A percentile compares a stretch with the other conserved stretches of the same genome.
Conservation (phyloP, 1,140 invertebrate species). For the Plectus sambesii region DNA sequence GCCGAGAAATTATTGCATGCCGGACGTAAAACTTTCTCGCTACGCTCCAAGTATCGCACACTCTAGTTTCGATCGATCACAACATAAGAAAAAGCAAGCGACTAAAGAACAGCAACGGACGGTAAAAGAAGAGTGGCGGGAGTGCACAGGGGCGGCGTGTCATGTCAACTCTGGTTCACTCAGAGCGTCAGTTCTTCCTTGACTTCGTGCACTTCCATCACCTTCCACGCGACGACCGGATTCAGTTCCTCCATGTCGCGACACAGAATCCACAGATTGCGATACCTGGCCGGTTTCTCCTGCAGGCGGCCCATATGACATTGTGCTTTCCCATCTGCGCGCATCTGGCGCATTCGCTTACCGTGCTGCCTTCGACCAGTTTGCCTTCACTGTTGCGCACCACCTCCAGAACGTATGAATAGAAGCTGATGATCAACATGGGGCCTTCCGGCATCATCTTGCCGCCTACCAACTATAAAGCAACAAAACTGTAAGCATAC, state of each 20-base stretch:
- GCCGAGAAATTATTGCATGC: too few relatives aligned
- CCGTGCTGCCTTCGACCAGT: slow-evolving; percentile 82
- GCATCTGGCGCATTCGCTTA: slow-evolving; percentile 35
- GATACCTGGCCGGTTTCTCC: slow-evolving; percentile 84
- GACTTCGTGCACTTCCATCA: slow-evolving; percentile 60
- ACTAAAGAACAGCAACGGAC: too few relatives aligned
- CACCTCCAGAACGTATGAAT: slow-evolving; percentile 88
- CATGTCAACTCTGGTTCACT: too few relatives aligned
- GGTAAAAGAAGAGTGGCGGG: too few relatives aligned
- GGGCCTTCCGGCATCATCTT: slow-evolving; percentile 99
- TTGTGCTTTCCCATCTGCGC: slow-evolving; percentile 6
- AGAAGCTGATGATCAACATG: slow-evolving; percentile 85
- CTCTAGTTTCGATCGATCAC: too few relatives aligned
- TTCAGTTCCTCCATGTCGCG: slow-evolving; percentile 83
- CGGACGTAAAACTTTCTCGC: too few relatives aligned
- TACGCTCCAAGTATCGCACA: too few relatives aligned
- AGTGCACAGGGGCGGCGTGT: too few relatives aligned
- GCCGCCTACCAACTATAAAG: slow-evolving; percentile 66
- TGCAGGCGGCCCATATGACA: slow-evolving; percentile 26
- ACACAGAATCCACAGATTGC: slow-evolving; percentile 95
- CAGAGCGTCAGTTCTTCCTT: slow-evolving; percentile 30
- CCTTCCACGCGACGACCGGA: slow-evolving; percentile 84
- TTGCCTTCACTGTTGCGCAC: slow-evolving; percentile 68
- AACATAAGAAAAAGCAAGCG: too few relatives aligned
- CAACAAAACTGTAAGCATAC: slow-evolving; percentile 11